phyloP scores from a whole-genome alignment of 2,888 invertebrate species.

The Habrosyne pyritoides region DNA sequence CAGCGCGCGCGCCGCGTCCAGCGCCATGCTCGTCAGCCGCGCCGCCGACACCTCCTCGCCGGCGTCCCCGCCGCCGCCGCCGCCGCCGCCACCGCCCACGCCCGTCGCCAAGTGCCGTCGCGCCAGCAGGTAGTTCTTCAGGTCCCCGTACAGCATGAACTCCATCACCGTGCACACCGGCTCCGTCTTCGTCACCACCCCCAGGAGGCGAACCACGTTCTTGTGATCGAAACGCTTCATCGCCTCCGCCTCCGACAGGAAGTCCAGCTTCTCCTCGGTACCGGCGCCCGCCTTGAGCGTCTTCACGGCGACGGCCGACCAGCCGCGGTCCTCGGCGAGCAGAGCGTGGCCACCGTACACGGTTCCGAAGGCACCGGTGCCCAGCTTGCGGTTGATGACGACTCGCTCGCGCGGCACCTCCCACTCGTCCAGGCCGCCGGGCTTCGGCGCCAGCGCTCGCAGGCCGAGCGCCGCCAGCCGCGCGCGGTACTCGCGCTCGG shows the following conservation, averaged over 20 bases:
- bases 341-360: constrained; percentile 96
- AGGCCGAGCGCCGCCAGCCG: constrained; percentile 60
- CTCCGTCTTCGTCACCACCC: constrained; percentile 93
- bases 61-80: constrained; percentile 81
- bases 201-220: constrained; percentile 93
- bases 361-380: constrained; percentile 96
- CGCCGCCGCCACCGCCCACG: constrained; percentile 86
- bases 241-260: constrained; percentile 95
- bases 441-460: constrained; percentile 55
- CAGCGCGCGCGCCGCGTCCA: constrained; percentile 93
- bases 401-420: constrained; percentile 93
- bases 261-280: constrained; percentile 94
- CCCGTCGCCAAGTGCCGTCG: constrained; percentile 91
- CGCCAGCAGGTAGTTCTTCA: constrained; percentile 94
- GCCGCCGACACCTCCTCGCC: constrained; percentile 92
- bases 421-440: constrained; percentile 90
- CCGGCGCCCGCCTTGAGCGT: constrained; percentile 92
- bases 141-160: constrained; percentile 95
- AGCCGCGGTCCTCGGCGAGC: constrained; percentile 83
- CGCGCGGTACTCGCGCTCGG: constrained; percentile 58
- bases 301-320: constrained; percentile 95
- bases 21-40: constrained; percentile 92
- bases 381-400: constrained; percentile 92
- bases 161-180: constrained; percentile 97
- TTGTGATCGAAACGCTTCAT: constrained; percentile 97